Evolutionary conservation across 2,113 vertebrate species (phyloP), one percentile per base, ranked within the genome.

Genomic region (Romanogobio albipinnatus): DNA sequence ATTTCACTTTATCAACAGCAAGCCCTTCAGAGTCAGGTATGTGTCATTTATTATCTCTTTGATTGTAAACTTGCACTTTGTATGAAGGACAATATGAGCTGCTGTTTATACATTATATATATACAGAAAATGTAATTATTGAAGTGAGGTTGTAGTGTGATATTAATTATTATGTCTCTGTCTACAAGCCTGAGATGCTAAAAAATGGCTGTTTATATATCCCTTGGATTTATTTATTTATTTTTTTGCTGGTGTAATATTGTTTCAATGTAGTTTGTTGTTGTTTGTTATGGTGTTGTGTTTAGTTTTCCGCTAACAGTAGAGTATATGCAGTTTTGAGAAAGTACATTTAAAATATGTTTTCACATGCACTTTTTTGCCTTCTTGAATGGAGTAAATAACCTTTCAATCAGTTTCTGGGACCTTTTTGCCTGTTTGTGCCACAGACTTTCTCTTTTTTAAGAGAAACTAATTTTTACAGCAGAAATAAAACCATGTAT

Each of bases 1-100:
- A 96, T 99, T 92, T 95, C 96, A 84, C 93, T 98, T 91, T 98
- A 97, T 91, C 98, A 99, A 90, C 98, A 98, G 71, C 95, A 97
- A 7, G 94, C 96, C 85, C 96, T 97, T 61, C 96, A 97, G 81
- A 95, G 93, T 92, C 98, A 99, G 98, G 98, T 99, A 98, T 19
- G 93, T 26, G 85, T 62, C 43, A 81, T 33, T 39, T 62, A 70
- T 45, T 29, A 11, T 76, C 49, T 83, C 15, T 53, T 82, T 43
- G n/a, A 33, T 53, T 33, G 9, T 17, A 14, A 58, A 53, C 26
- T 76, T 76, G 7, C 1, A 17, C 47, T 33, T 53, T 19, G n/a
- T 75, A 51, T 39, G 43, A n/a, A 11, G 22, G 70, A 26, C 22
- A 8, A 14, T 24, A n/a, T 24, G 22, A 73, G n/a, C 10, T 43